phyloP scores from a whole-genome alignment of 1,140 invertebrate species.

The Penaeus vannamei region DNA sequence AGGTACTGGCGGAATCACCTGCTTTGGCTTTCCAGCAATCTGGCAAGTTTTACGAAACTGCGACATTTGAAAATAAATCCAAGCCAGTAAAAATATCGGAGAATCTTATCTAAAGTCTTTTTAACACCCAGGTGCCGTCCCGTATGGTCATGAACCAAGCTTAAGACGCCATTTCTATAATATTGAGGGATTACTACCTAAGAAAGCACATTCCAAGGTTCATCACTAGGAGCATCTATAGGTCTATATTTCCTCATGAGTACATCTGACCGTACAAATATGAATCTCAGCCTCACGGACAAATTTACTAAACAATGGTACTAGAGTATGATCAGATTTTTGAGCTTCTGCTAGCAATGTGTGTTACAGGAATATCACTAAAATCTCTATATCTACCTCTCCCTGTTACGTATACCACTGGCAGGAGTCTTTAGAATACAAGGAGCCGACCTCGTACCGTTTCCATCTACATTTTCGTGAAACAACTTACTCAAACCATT shows the following conservation, averaged over 20 bases:
- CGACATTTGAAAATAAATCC: background rate
- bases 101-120: slow-evolving; percentile 23
- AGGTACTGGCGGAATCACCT: background rate
- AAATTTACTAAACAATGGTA: background rate
- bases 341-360: background rate
- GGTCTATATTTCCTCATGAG: slow-evolving; percentile 1
- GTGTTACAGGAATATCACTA: background rate
- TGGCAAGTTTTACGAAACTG: slow-evolving; percentile 7
- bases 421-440: no score
- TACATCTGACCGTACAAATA: background rate
- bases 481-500: background rate
- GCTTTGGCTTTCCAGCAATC: background rate
- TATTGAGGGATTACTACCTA: background rate
- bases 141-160: background rate
- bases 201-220: background rate
- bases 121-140: slow-evolving; percentile 36
- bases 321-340: background rate
- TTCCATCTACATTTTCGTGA: background rate
- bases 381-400: background rate
- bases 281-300: background rate
- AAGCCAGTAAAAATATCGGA: slow-evolving; percentile 32
- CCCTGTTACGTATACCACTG: no score
- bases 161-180: background rate
- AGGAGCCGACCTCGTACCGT: background rate
- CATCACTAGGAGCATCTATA: background rate